These are phyloP conservation scores for Acleris holmiana DNA, from an alignment of 2,888 invertebrate genomes.

Conservation along the genomic window DNA sequence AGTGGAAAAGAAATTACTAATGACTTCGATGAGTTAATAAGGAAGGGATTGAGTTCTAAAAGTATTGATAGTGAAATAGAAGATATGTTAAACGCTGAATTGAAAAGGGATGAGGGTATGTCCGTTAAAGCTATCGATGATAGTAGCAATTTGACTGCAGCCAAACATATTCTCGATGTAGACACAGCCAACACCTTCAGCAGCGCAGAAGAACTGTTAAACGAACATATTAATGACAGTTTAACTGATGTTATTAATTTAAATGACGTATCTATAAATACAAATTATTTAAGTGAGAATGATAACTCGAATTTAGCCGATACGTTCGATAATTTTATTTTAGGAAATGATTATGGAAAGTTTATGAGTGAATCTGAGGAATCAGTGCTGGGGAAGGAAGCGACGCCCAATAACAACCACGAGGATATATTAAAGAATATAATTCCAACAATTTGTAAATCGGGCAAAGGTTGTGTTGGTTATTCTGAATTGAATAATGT, in stretches of 20 bases:
- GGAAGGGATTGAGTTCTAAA: background rate
- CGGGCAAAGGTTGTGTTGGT: no score
- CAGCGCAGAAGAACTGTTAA: slow-evolving; percentile 19
- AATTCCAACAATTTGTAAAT: no score
- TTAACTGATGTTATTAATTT: slow-evolving; percentile 19
- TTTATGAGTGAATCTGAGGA: slow-evolving; percentile 11
- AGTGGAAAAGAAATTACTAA: slow-evolving; percentile 14
- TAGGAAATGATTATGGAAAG: slow-evolving; percentile 24
- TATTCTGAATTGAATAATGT: no score
- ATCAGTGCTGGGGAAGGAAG: no score
- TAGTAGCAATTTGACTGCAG: background rate
- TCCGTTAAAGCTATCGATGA: slow-evolving; percentile 7
- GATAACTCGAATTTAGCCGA: slow-evolving; percentile 31
- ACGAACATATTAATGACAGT: slow-evolving; percentile 10
- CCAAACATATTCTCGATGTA: slow-evolving; percentile 9
- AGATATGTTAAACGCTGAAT: slow-evolving; percentile 12
- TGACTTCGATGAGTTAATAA: slow-evolving; percentile 8
- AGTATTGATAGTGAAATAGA: slow-evolving; percentile 14
- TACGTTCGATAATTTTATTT: slow-evolving; percentile 28
- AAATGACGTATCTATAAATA: slow-evolving; percentile 26
- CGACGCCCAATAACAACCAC: no score
- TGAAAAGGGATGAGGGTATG: slow-evolving; percentile 6
- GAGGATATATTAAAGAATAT: no score
- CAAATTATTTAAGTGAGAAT: slow-evolving; percentile 25
- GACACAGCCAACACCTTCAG: slow-evolving; percentile 5